Conservation (phyloP, 2,797 vertebrate genomes). For the Lycodopsis pacificus region DNA sequence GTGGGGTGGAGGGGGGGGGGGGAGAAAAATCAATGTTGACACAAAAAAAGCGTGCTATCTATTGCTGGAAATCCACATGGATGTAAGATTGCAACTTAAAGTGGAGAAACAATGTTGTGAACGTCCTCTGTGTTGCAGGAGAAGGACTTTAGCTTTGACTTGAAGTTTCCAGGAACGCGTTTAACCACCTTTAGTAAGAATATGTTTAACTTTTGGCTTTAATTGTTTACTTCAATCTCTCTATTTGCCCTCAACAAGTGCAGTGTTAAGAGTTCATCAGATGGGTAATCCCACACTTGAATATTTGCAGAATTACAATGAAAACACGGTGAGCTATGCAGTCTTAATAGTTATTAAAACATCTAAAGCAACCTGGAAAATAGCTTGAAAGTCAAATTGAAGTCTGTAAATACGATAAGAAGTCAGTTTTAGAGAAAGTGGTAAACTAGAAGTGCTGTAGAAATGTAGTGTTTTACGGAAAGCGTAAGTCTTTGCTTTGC, state of each 20-base stretch:
- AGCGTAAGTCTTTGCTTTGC: neutral
- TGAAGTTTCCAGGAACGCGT: neutral
- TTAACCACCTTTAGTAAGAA: neutral
- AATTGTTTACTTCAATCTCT: neutral
- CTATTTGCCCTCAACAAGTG: neutral
- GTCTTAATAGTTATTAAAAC: neutral
- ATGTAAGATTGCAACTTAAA: conserved; percentile 64
- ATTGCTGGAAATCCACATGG: conserved; percentile 74
- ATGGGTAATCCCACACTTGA: neutral
- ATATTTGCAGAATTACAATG: neutral
- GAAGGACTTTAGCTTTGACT: conserved; percentile 16
- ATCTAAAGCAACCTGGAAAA: neutral
- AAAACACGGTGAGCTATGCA: neutral
- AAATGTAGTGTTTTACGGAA: neutral
- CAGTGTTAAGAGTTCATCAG: neutral
- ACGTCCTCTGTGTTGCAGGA: conserved; percentile 36
- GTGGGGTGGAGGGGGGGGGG: conserved; percentile 57
- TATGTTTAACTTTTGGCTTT: neutral
- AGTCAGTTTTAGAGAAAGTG: neutral
- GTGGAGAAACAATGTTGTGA: conserved; percentile 49
- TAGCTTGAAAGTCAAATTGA: neutral
- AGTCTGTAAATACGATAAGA: neutral
- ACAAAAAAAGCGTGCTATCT: conserved; percentile 78
- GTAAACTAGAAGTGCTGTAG: neutral
- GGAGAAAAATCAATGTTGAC: conserved; percentile 86